Percentiles rank a stretch among this genome's conserved stretches.
phyloP scores from a whole-genome alignment of 2,797 vertebrate genomes.

The Microctenopoma lineatum region DNA sequence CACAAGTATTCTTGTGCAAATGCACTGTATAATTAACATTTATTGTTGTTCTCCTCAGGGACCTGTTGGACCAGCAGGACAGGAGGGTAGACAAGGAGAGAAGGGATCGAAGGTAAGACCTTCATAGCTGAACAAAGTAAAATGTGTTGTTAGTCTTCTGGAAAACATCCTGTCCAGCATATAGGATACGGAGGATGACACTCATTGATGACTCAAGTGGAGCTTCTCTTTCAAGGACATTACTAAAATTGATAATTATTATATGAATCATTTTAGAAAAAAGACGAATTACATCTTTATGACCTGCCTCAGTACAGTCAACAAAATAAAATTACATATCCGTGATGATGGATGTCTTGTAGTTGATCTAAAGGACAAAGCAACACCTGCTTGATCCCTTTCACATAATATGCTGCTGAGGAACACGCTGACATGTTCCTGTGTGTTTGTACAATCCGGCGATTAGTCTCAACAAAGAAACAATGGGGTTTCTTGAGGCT shows the following conservation, averaged over 20 bases:
- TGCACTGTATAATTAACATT: conserved; percentile 2
- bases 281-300: too few relatives aligned
- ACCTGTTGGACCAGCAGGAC: conserved; percentile 85
- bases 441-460: not conserved
- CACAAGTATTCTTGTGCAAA: not conserved
- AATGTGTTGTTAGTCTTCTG: too few relatives aligned
- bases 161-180: not conserved
- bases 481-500: conserved; percentile 8
- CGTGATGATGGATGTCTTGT: conserved; percentile 4
- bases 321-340: conserved; percentile 15
- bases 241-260: too few relatives aligned
- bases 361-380: conserved; percentile 1
- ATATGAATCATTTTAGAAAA: too few relatives aligned
- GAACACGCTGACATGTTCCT: not conserved
- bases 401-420: not conserved
- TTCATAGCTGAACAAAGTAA: not conserved
- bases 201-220: too few relatives aligned
- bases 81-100: conserved; percentile 94
- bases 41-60: conserved; percentile 81
- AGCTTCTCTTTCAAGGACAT: too few relatives aligned
- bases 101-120: conserved; percentile 94
- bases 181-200: not conserved
- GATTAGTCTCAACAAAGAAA: conserved; percentile 8
- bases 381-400: not conserved
- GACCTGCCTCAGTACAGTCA: not conserved